Evolutionary conservation across 2,797 vertebrate species (phyloP), one percentile per base, ranked within the genome.

Genomic region (Euthynnus affinis): DNA sequence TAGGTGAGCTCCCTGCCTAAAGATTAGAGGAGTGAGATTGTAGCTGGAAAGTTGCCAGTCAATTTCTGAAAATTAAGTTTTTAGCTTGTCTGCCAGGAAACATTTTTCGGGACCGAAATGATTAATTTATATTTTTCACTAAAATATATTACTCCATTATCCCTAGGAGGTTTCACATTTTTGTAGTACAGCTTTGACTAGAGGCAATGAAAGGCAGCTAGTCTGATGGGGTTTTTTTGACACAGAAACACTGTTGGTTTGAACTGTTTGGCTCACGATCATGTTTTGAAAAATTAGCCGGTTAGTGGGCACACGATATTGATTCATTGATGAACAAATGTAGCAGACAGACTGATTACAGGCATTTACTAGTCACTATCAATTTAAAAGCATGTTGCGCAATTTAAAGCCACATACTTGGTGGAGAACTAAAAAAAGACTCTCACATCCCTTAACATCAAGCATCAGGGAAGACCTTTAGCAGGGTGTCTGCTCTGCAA

Each of bases 1-100:
- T 53, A 80, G 66, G 74, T 69, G 37, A 58, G 65, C 62, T 70
- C 74, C 1, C 63, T 27, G 64, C 69, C 62, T 53, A 49, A 25
- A 86, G 75, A 85, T 84, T 69, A 77, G 56, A 76, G 44, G 49
- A 76, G 59, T 15, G 23, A 57, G 59, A 79, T 44, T 74, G 49
- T 46, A 58, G 49, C 44, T 69, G 68, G 48, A 23, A 83, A 52
- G 40, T 44, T 71, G 67, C 72, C 67, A 82, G 57, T 69, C 64
- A 56, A 20, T 76, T 12, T 67, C 15, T 58, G 37, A 75, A 75
- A 85, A 87, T 83, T 46, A 49, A 86, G 57, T 83, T 83, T 83
- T 81, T 78, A 73, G 68, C 82, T 71, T 44, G 57, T 71, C 53
- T 14, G 40, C 63, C 74, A 63, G 29, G 32, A 71, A 20, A 25